Base-by-base conservation (phyloP, 2,888 invertebrate species). In the Cryptosula pallasiana region DNA sequence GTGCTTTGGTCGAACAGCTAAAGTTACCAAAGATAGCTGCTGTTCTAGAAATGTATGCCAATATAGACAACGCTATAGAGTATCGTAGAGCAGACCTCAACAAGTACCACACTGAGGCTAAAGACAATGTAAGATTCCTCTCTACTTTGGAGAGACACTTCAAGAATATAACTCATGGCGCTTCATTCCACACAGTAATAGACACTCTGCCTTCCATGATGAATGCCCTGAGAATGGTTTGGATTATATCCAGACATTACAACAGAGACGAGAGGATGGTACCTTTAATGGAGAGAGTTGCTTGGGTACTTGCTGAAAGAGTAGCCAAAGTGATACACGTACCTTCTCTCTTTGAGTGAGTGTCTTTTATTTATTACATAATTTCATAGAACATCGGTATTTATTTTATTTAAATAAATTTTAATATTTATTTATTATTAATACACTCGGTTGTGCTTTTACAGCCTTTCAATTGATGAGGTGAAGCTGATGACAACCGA, bases 231-330 rank as follows among this genome's bases (percentile, higher is more conserved):
- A 90, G 92, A 77, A 91, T 95, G 88, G 91, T 95, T 80, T 95
- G 95, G 95, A 91, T 94, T 71, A 88, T 95, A 72, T 95, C 95
- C 0, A 87, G 89, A 71, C 92, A 93, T 78, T 95, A 92, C 82
- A 90, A 92, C 74, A 89, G 87, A 0, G 95, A 95, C 80, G 92
- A 92, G 74, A 89, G 91, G 73, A 94, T 95, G 94, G 90, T 92
- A 34, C 90, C 91, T 0, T 86, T 96, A 1, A 87, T 95, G 81
- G 89, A 90, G 74, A 88, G 92, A 78, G 91, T 95, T 77, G 92
- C 93, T 0, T 91, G 91, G 89, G 91, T 92, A 5, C 86, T 95
- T 3, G 89, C 90, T 70, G 88, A 91, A 74, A 91, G 93, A 82
- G 90, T 93, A 1, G 90, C 90, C 77, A 87, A 86, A 54, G 88